Base-by-base conservation (phyloP, 2,113 vertebrate genomes). In the Hippocampus comes region DNA sequence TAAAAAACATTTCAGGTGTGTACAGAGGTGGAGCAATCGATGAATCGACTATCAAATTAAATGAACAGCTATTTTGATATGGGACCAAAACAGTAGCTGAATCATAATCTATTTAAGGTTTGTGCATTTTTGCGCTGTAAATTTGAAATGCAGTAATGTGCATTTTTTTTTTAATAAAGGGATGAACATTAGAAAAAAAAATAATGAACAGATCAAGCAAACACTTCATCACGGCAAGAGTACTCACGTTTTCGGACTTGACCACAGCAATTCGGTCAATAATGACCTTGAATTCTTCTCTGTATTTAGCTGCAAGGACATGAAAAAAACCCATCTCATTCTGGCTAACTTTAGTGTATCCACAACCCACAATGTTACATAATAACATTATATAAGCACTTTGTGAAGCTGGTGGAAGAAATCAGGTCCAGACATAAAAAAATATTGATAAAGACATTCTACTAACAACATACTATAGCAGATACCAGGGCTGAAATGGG, bases 201-300 rank as follows among this genome's bases (percentile, higher is more conserved):
- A 12, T 23, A 14, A 8, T 15, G 1, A 61, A 34, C 15, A 61
- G 8, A 2, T 34, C 6, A 21, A 59, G 23, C 55, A 14, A 23
- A 61, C 27, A 61, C 5, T 34, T 30, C 1, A 34, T n/a, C 9
- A 38, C 18, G 21, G 9, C 41, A 12, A 64, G 9, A 6, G 7
- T 48, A 93, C 92, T 93, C 67, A 94, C 93, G 61, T 92, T 91
- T 85, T 94, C 93, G 0, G 91, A 91, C 82, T 94, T 94, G 78
- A 92, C 88, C 71, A 93, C 86, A 41, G 93, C 93, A 21, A 94
- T 91, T 9, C 85, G 81, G 88, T 93, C 92, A 17, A 94, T 88
- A 80, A 93, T 86, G 78, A 87, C 80, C 80, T 93, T 94, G 90
- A 94, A 94, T 79, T 93, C 90, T 80, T 93, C 92, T 83, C 92